Percentiles rank a stretch among this genome's conserved stretches.
Evolutionary conservation across 2,888 invertebrate genomes (phyloP).

Genomic region (Aquatica leii): DNA sequence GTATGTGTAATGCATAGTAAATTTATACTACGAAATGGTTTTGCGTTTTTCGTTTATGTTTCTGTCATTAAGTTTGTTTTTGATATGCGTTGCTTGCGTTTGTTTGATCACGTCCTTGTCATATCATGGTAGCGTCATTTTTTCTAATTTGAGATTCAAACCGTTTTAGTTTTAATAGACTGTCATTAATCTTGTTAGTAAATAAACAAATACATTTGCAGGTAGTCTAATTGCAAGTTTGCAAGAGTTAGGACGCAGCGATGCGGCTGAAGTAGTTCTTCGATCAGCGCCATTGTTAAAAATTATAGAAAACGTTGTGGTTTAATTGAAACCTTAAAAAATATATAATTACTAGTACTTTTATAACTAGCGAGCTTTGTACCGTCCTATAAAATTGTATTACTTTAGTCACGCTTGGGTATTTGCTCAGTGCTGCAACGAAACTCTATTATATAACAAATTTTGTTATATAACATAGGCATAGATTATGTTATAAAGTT

Average conservation of each 20-base stretch:
- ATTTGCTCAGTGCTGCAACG: slow-evolving; percentile 27
- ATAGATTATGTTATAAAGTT: slow-evolving; percentile 15
- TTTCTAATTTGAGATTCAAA: no score
- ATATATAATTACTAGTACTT: not conserved
- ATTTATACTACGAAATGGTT: no score
- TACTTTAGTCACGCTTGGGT: not conserved
- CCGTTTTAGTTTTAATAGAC: no score
- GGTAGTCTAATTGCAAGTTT: slow-evolving; percentile 67
- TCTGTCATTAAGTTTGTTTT: no score
- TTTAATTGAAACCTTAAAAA: slow-evolving; percentile 11
- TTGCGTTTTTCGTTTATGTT: no score
- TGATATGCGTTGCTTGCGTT: no score
- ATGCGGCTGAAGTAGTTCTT: slow-evolving; percentile 68
- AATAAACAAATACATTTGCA: slow-evolving; percentile 41
- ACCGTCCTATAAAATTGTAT: slow-evolving; percentile 1
- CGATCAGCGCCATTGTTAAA: slow-evolving; percentile 63
- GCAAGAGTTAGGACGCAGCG: slow-evolving; percentile 67
- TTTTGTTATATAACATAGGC: not conserved
- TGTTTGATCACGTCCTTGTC: no score
- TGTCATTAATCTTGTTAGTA: no score
- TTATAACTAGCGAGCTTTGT: slow-evolving; percentile 13
- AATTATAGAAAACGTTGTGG: slow-evolving; percentile 26
- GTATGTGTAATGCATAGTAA: no score
- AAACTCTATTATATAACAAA: slow-evolving; percentile 7
- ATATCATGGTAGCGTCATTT: no score